Conservation (phyloP, 30 jellyfish, hydroid and myxozoan species). For the Morbakka virulenta region DNA sequence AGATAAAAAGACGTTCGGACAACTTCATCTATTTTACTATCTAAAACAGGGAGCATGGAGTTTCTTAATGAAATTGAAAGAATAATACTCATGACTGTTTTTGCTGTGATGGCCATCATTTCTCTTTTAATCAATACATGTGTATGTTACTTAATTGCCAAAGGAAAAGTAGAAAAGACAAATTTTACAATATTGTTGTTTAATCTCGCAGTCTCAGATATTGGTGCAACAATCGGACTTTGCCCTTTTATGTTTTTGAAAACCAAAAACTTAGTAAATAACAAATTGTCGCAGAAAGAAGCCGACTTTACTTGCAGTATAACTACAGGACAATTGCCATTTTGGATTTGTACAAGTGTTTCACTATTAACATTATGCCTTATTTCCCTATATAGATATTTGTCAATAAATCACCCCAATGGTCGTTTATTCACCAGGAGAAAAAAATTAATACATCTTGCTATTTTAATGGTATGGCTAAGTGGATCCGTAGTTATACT, state of each 20-base stretch:
- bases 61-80: background rate
- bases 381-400: background rate
- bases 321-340: background rate
- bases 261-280: background rate
- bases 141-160: background rate
- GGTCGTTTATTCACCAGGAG: background rate
- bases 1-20: too few species aligned
- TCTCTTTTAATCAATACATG: background rate
- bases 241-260: background rate
- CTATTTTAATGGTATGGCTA: background rate
- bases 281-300: background rate
- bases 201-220: background rate
- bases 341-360: background rate
- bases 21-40: too few species aligned
- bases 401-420: background rate
- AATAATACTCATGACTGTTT: background rate
- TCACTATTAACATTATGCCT: background rate
- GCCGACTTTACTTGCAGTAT: background rate
- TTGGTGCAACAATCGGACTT: background rate
- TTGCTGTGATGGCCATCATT: background rate
- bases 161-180: background rate
- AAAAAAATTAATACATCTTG: background rate
- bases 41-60: background rate
- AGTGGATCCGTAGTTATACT: background rate
- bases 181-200: background rate